These are phyloP conservation scores for Rhombomys opimus DNA, from an alignment of 2,113 vertebrate species.

Conservation along the genomic window DNA sequence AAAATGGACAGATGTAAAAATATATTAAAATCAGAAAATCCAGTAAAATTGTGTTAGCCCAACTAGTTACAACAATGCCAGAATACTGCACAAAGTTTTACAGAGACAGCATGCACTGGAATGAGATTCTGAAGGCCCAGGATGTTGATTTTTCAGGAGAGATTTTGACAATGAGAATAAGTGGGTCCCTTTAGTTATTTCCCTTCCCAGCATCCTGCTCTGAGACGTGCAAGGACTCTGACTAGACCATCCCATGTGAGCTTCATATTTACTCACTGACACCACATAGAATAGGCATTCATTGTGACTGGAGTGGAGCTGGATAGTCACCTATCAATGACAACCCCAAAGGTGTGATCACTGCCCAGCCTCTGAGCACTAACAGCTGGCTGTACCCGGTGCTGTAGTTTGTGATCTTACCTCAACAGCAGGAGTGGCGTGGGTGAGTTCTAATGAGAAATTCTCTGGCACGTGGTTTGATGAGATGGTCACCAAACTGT, in stretches of 20 bases:
- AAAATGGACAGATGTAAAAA: not conserved
- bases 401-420: conserved; percentile 87
- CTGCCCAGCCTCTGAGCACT: not conserved
- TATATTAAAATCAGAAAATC: not conserved
- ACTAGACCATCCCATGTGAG: not conserved
- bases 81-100: not conserved
- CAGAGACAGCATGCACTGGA: not conserved
- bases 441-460: conserved; percentile 95
- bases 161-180: not conserved
- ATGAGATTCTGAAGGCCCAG: not conserved
- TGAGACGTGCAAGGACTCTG: not conserved
- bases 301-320: not conserved
- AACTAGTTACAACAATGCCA: not conserved
- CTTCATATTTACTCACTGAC: not conserved
- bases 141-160: not conserved
- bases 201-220: not conserved
- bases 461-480: conserved; percentile 96
- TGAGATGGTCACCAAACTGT: conserved; percentile 98
- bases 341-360: not conserved
- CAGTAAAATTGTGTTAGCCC: not conserved
- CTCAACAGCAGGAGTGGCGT: conserved; percentile 97
- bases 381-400: not conserved
- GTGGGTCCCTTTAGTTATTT: not conserved
- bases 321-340: not conserved
- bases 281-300: not conserved